Percentiles rank a stretch among this genome's conserved stretches.
These are phyloP conservation scores for Micropoecilia bifurca DNA, from an alignment of 2,797 vertebrate genomes.

Conservation along the genomic window DNA sequence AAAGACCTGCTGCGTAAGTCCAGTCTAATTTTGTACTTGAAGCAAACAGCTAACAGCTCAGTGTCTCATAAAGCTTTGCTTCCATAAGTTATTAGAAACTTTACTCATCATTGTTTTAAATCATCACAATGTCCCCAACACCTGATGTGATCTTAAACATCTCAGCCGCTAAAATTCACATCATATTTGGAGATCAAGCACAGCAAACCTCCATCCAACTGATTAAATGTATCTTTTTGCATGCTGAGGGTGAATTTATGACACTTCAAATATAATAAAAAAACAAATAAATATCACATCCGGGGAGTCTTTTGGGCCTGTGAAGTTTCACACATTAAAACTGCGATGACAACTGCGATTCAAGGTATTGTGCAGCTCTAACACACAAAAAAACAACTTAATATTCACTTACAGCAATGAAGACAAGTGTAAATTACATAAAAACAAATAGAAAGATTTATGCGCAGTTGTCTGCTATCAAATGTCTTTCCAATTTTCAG, in stretches of 20 bases:
- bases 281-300: not conserved
- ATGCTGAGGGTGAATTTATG: not conserved
- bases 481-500: constrained; percentile 23
- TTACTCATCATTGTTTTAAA: not conserved
- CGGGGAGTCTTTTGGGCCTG: not conserved
- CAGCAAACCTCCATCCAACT: not conserved
- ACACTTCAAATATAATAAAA: not conserved
- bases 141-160: not conserved
- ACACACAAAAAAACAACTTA: not conserved
- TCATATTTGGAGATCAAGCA: not conserved
- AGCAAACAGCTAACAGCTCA: not conserved
- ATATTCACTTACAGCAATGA: not conserved
- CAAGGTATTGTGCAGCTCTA: not conserved
- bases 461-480: not conserved
- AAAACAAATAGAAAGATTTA: not conserved
- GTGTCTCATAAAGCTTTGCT: not conserved
- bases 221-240: not conserved
- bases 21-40: not conserved
- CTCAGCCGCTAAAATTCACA: not conserved
- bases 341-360: not conserved
- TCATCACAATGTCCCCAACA: not conserved
- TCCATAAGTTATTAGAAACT: not conserved
- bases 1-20: too few relatives aligned
- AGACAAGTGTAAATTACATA: not conserved
- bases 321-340: not conserved